Evolutionary conservation across 2,797 vertebrate species (phyloP).

Genomic region (Borostomias antarcticus): DNA sequence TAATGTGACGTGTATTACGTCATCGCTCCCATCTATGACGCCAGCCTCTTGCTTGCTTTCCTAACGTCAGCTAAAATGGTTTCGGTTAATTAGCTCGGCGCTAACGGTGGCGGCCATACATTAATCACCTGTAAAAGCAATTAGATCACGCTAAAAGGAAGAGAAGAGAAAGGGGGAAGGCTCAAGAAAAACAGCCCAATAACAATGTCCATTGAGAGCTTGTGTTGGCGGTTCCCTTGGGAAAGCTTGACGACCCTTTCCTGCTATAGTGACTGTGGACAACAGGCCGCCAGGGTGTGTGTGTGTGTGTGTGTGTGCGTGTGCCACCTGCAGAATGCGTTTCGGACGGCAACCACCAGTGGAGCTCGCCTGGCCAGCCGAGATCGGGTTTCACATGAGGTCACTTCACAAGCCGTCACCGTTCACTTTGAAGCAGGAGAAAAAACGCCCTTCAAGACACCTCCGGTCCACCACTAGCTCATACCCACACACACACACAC

Average conservation of each 20-base stretch:
- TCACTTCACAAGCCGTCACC: slow-evolving; percentile 42
- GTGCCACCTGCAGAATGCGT: slow-evolving; percentile 51
- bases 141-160: slow-evolving; percentile 27
- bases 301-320: slow-evolving; percentile 17
- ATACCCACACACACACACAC: slow-evolving; percentile 7
- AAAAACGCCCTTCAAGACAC: slow-evolving; percentile 3
- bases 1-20: not conserved
- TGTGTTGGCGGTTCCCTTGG: slow-evolving; percentile 54
- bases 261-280: slow-evolving; percentile 46
- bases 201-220: slow-evolving; percentile 65
- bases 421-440: slow-evolving; percentile 39
- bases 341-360: slow-evolving; percentile 34
- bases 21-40: not conserved
- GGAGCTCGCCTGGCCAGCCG: slow-evolving; percentile 6
- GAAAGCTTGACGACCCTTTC: slow-evolving; percentile 61
- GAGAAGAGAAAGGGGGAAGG: not conserved
- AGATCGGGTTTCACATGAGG: slow-evolving; percentile 59
- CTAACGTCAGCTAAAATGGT: not conserved
- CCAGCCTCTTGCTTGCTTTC: not conserved
- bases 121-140: slow-evolving; percentile 51
- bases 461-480: not conserved
- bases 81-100: slow-evolving; percentile 45
- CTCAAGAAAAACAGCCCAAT: slow-evolving; percentile 55
- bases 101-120: slow-evolving; percentile 31
- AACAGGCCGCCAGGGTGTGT: slow-evolving; percentile 16